Evolutionary conservation across 53 echinoderm and acorn worm genomes (phyloP).

Genomic region (Holothuria scabra): DNA sequence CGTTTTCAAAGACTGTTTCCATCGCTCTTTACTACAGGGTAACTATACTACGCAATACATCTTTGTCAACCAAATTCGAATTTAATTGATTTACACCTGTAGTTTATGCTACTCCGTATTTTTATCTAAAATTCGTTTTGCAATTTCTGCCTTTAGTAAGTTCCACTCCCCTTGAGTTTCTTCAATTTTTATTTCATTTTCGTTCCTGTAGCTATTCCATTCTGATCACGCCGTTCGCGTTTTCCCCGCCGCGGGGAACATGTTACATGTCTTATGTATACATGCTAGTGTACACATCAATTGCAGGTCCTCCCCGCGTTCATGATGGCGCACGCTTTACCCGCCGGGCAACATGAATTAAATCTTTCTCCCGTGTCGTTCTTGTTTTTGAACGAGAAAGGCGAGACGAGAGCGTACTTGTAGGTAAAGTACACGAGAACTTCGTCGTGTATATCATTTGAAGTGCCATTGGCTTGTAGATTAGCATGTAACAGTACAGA

Average conservation of each 20-base stretch:
- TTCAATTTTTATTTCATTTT: slow-evolving; percentile 32
- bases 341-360: slow-evolving; percentile 50
- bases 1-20: not conserved
- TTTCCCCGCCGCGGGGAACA: slow-evolving; percentile 31
- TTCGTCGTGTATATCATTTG: slow-evolving; percentile 18
- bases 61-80: slow-evolving; percentile 39
- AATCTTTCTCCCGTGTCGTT: slow-evolving; percentile 35
- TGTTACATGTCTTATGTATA: slow-evolving; percentile 34
- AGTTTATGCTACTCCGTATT: not conserved
- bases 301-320: slow-evolving; percentile 21
- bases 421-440: slow-evolving; percentile 44
- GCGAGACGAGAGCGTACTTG: slow-evolving; percentile 44
- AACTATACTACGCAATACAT: slow-evolving; percentile 15
- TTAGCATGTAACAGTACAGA: slow-evolving; percentile 47
- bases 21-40: slow-evolving; percentile 2
- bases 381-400: slow-evolving; percentile 40
- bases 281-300: slow-evolving; percentile 36
- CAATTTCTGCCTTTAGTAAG: slow-evolving; percentile 18
- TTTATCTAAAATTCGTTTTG: slow-evolving; percentile 20
- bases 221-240: slow-evolving; percentile 15
- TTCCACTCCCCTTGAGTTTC: slow-evolving; percentile 27
- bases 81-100: slow-evolving; percentile 50
- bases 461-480: slow-evolving; percentile 47
- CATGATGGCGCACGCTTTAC: slow-evolving; percentile 49
- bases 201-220: slow-evolving; percentile 26